phyloP scores from a whole-genome alignment of 2,113 vertebrate species.

The Hypocryptadius cinnamomeus region DNA sequence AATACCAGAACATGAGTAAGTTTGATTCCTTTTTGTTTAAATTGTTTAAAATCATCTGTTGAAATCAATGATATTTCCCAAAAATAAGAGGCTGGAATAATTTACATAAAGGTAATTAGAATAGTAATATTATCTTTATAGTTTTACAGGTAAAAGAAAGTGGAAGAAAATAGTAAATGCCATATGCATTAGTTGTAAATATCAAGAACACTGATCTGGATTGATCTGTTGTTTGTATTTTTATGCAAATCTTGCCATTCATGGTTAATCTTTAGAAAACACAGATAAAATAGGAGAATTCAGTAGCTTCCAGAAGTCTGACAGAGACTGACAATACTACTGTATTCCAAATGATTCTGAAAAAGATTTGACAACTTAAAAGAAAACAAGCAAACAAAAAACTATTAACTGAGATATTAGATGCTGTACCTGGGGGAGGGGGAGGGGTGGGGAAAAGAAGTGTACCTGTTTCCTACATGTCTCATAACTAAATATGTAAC shows the following conservation, averaged over 20 bases:
- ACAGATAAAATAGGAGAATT: not conserved
- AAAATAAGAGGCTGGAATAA: not conserved
- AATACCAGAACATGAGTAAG: not conserved
- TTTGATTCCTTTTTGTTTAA: not conserved
- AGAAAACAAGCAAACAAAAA: not conserved
- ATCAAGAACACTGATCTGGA: not conserved
- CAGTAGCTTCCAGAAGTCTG: not conserved
- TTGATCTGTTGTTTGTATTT: not conserved
- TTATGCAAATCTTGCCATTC: not conserved
- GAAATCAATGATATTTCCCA: not conserved
- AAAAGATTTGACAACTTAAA: not conserved
- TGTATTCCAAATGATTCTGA: not conserved
- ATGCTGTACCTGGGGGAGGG: not conserved
- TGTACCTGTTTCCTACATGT: not conserved
- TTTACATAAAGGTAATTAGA: not conserved
- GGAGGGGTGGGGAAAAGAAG: too few species aligned
- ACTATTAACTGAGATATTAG: not conserved
- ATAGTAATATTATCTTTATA: not conserved
- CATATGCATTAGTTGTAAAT: not conserved
- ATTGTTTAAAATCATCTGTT: not conserved
- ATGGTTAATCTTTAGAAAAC: not conserved
- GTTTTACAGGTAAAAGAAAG: not conserved
- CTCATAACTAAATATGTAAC: not conserved
- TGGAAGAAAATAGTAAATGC: not conserved
- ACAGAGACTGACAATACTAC: not conserved